Percentiles rank a stretch among this genome's conserved stretches.
These are phyloP conservation scores for Miniopterus natalensis DNA, from an alignment of 2,113 vertebrate species.

Conservation along the genomic window DNA sequence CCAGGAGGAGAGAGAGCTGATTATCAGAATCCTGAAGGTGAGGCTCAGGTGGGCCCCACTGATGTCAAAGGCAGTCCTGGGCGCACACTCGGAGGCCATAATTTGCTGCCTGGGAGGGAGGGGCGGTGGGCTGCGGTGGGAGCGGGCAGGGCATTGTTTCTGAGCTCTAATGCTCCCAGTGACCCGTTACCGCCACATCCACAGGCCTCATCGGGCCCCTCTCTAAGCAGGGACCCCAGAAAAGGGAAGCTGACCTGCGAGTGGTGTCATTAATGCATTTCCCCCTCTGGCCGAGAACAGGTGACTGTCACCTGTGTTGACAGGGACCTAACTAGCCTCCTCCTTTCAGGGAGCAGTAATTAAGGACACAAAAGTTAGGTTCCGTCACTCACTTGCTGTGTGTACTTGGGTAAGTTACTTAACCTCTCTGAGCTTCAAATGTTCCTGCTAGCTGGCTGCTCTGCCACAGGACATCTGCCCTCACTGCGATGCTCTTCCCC, in stretches of 20 bases:
- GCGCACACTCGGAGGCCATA: constrained; percentile 86
- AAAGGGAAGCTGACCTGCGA: fast-evolving
- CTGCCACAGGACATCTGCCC: background rate
- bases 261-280: fast-evolving
- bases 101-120: constrained; percentile 88
- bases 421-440: constrained; percentile 7
- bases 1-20: constrained; percentile 88
- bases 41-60: constrained; percentile 87
- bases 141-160: constrained; percentile 80
- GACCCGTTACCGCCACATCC: constrained; percentile 41
- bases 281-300: constrained; percentile 51
- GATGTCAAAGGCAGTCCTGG: constrained; percentile 88
- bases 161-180: background rate
- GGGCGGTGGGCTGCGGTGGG: constrained; percentile 77
- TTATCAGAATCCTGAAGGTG: constrained; percentile 91
- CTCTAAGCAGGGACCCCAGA: background rate
- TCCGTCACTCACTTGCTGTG: background rate
- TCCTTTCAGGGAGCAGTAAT: background rate
- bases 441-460: background rate
- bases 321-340: constrained; percentile 72
- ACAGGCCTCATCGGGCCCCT: background rate
- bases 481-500: background rate
- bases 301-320: constrained; percentile 70
- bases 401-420: background rate
- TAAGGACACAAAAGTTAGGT: background rate